Base-by-base conservation (phyloP, 1,140 invertebrate species). In the Lycorma delicatula region DNA sequence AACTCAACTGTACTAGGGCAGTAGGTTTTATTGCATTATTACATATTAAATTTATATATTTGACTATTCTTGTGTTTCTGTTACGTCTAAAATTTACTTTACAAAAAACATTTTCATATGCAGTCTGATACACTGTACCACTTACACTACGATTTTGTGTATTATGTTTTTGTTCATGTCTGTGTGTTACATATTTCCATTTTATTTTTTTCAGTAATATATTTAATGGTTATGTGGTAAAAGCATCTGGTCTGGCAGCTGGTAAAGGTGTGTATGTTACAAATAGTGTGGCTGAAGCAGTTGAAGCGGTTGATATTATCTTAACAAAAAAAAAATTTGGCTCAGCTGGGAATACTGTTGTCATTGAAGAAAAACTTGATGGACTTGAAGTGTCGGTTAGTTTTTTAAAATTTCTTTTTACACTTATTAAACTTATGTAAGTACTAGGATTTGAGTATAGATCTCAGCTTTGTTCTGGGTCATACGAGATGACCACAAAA, bases 201-300 rank as follows among this genome's bases (percentile, higher is more conserved):
- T 38, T 7, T 48, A n/a, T 48, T 4, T 56, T 56, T 67, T 72
- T 59, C 56, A 88, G 85, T 66, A 83, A 89, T 27, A 68, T 79
- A 18, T 93, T 83, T 69, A 78, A 81, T 54, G 87, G 90, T 1
- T 73, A 93, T 55, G 96, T 98, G 1, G 84, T 98, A 0, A 98
- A 98, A 75, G 95, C 94, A 2, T 85, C 87, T 64, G 96, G 96
- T 2, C 74, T 98, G 53, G 94, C 95, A 18, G 93, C 91, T 7
- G 96, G 96, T 3, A 98, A 98, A 76, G 96, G 96, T 11, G 95
- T 98, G 3, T 81, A 97, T 18, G 89, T 98, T 9, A 88, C 91
- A 0, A 67, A 78, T 23, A 80, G 77, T 66, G 80, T 76, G 58
- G 72, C 82, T 7, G 89, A 95, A 71, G 94, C 94, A 18, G 86